Evolutionary conservation across 1,140 invertebrate species (phyloP).

Genomic region (Tetraneura akinire): DNA sequence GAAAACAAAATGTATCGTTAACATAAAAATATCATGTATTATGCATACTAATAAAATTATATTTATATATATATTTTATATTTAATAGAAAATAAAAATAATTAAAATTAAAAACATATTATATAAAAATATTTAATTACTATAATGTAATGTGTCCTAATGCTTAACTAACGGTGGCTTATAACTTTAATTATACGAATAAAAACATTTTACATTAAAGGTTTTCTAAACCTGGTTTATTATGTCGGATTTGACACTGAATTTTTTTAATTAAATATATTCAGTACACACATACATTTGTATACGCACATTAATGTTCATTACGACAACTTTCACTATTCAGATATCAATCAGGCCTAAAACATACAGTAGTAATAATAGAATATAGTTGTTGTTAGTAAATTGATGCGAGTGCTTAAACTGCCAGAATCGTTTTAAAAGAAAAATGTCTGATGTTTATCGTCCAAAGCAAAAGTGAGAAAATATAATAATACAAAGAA

Average conservation of each 20-base stretch:
- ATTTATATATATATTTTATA: background rate
- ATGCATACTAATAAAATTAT: background rate
- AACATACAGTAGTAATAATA: background rate
- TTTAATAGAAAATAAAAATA: background rate
- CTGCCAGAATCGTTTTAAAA: background rate
- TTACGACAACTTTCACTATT: background rate
- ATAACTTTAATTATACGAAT: constrained; percentile 38
- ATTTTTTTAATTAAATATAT: constrained; percentile 47
- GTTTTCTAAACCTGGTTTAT: constrained; percentile 16
- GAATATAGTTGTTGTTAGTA: background rate
- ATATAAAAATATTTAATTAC: constrained; percentile 40
- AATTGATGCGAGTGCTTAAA: background rate
- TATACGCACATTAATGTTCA: background rate
- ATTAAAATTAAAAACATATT: background rate
- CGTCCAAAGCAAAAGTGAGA: background rate
- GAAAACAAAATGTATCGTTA: too few species aligned
- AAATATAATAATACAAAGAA: constrained; percentile 10
- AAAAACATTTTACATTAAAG: background rate
- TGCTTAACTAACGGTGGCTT: constrained; percentile 17
- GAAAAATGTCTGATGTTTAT: constrained; percentile 30
- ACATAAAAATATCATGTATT: too few species aligned
- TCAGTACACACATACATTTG: too few species aligned
- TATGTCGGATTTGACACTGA: constrained; percentile 15
- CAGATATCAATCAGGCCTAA: background rate
- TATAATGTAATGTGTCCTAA: too few species aligned